Conservation (phyloP, 2,113 vertebrate species). For the Nerophis lumbriciformis region DNA sequence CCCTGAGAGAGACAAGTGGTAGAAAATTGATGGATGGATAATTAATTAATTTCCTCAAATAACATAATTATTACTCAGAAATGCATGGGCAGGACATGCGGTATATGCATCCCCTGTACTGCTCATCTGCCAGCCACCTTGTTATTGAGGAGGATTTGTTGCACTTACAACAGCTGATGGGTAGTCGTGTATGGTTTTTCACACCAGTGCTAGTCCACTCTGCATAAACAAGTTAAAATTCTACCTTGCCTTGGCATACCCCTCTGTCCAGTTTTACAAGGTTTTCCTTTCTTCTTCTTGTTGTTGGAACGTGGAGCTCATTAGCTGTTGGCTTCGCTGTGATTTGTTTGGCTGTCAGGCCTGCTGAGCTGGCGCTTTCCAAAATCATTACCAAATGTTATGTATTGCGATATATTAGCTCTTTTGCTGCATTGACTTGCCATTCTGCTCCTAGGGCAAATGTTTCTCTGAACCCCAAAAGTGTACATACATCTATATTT, state of each 20-base stretch:
- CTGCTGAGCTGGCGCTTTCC: slow-evolving; percentile 1
- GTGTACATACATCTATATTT: not conserved
- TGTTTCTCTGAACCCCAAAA: not conserved
- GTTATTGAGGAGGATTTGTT: too few relatives aligned
- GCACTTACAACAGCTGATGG: too few relatives aligned
- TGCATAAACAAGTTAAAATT: too few relatives aligned
- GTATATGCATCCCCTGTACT: too few relatives aligned
- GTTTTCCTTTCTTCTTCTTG: not conserved
- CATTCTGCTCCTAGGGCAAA: not conserved
- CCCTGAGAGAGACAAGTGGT: too few relatives aligned
- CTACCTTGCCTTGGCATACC: not conserved
- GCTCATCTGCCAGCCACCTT: too few relatives aligned
- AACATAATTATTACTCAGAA: too few relatives aligned
- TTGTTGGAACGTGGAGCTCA: not conserved
- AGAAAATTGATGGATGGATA: too few relatives aligned
- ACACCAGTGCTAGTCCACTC: too few relatives aligned
- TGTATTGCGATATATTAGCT: slow-evolving; percentile 2
- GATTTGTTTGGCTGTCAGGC: slow-evolving; percentile 3
- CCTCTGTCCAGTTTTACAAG: not conserved
- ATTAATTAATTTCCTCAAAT: too few relatives aligned
- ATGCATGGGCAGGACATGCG: too few relatives aligned
- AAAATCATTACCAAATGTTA: slow-evolving; percentile 4
- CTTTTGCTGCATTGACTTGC: not conserved
- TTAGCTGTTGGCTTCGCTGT: not conserved
- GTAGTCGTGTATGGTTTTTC: too few relatives aligned